A percentile compares a stretch with the other conserved stretches of the same genome.
phyloP scores from a whole-genome alignment of 1,140 invertebrate species.

The Coelopa frigida region DNA sequence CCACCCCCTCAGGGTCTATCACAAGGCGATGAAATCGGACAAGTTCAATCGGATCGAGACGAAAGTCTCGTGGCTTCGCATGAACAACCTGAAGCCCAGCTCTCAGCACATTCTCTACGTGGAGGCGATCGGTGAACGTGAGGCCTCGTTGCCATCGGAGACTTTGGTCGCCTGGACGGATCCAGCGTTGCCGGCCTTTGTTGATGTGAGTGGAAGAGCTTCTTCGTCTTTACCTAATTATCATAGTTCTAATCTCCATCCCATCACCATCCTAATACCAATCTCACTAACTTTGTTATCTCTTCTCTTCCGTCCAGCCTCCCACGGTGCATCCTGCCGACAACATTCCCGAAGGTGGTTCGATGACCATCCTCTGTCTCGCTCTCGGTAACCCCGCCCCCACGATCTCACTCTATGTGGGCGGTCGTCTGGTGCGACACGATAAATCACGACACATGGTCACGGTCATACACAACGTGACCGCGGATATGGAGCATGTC shows the following conservation, averaged over 20 bases:
- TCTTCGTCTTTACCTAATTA: not conserved
- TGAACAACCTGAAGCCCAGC: slow-evolving; percentile 64
- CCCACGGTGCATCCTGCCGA: slow-evolving; percentile 75
- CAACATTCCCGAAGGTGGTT: slow-evolving; percentile 70
- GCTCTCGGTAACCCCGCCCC: slow-evolving; percentile 76
- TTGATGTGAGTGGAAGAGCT: slow-evolving; percentile 63
- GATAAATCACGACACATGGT: slow-evolving; percentile 74
- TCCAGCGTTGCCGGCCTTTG: slow-evolving; percentile 74
- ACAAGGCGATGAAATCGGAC: slow-evolving; percentile 55
- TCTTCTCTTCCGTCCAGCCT: slow-evolving; percentile 49
- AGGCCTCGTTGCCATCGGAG: slow-evolving; percentile 65
- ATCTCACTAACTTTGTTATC: not conserved
- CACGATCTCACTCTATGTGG: slow-evolving; percentile 65
- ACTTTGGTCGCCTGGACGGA: slow-evolving; percentile 78
- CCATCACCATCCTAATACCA: too few relatives aligned
- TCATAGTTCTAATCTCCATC: not conserved
- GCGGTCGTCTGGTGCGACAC: slow-evolving; percentile 62
- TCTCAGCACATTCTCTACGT: slow-evolving; percentile 72
- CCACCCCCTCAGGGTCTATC: slow-evolving; percentile 51
- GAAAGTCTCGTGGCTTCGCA: slow-evolving; percentile 58
- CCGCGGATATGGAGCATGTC: slow-evolving; percentile 71
- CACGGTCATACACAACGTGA: slow-evolving; percentile 71
- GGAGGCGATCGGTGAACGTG: slow-evolving; percentile 58
- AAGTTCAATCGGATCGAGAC: slow-evolving; percentile 55
- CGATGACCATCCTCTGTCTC: slow-evolving; percentile 76